A percentile compares a stretch with the other conserved stretches of the same genome.
Evolutionary conservation across 1,140 invertebrate genomes (phyloP).

Genomic region (Lysiphlebus fabarum): DNA sequence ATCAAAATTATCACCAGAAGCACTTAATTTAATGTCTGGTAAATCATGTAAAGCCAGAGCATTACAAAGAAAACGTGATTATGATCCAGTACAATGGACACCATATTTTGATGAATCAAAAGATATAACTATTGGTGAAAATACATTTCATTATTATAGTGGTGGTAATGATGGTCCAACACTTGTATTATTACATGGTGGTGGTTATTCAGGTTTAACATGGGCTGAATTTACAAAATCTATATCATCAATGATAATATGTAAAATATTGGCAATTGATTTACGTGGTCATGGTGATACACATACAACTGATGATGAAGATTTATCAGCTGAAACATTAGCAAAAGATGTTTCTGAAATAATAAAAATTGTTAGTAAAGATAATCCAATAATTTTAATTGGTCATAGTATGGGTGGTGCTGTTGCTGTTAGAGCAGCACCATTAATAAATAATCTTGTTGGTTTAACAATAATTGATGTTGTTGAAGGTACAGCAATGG

Average conservation of each 20-base stretch:
- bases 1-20: slow-evolving; percentile 62
- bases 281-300: slow-evolving; percentile 92
- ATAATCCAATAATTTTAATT: slow-evolving; percentile 72
- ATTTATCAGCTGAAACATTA: slow-evolving; percentile 81
- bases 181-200: slow-evolving; percentile 89
- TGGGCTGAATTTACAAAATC: slow-evolving; percentile 84
- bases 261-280: slow-evolving; percentile 85
- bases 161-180: slow-evolving; percentile 72
- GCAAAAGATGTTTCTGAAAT: slow-evolving; percentile 81
- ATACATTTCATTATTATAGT: slow-evolving; percentile 77
- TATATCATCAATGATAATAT: slow-evolving; percentile 76
- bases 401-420: slow-evolving; percentile 98
- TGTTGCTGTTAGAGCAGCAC: slow-evolving; percentile 80
- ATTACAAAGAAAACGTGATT: slow-evolving; percentile 64
- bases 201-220: slow-evolving; percentile 89
- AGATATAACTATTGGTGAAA: slow-evolving; percentile 66
- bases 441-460: slow-evolving; percentile 63
- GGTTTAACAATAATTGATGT: slow-evolving; percentile 95
- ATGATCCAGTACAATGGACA: slow-evolving; percentile 77
- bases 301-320: slow-evolving; percentile 73
- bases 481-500: slow-evolving; percentile 96
- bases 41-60: slow-evolving; percentile 38
- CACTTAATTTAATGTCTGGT: slow-evolving; percentile 33
- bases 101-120: slow-evolving; percentile 75
- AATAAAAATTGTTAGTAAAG: slow-evolving; percentile 57